These are phyloP conservation scores for Solea solea DNA, from an alignment of 2,113 vertebrate species.

Conservation along the genomic window DNA sequence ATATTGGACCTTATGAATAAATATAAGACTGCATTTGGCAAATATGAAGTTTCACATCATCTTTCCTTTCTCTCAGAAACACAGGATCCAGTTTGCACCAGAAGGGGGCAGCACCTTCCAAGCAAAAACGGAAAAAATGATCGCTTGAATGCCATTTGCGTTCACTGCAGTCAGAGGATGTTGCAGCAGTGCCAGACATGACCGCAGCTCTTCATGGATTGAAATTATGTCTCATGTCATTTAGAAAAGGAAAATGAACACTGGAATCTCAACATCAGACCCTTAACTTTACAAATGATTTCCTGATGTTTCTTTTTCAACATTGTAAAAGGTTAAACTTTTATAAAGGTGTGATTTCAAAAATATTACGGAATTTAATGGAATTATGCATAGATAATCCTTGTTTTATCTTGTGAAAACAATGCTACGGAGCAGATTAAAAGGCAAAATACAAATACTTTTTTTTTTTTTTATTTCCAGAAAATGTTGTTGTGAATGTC, in stretches of 20 bases:
- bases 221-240: background rate
- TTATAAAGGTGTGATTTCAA: no score
- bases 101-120: conserved; percentile 56
- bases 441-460: no score
- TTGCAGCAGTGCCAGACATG: background rate
- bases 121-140: conserved; percentile 57
- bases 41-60: background rate
- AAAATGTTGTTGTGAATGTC: no score
- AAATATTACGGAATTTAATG: no score
- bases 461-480: no score
- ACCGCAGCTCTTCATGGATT: background rate
- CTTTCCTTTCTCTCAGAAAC: conserved; percentile 25
- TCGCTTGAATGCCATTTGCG: background rate
- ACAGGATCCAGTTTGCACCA: conserved; percentile 36
- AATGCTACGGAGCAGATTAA: no score
- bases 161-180: background rate
- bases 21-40: background rate
- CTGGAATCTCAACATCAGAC: background rate
- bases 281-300: no score
- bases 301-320: no score
- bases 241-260: background rate
- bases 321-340: no score
- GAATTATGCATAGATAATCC: no score
- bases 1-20: background rate
- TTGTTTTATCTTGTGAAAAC: no score